Conservation (phyloP, 1,140 invertebrate genomes). For the Oryzaephilus surinamensis region DNA sequence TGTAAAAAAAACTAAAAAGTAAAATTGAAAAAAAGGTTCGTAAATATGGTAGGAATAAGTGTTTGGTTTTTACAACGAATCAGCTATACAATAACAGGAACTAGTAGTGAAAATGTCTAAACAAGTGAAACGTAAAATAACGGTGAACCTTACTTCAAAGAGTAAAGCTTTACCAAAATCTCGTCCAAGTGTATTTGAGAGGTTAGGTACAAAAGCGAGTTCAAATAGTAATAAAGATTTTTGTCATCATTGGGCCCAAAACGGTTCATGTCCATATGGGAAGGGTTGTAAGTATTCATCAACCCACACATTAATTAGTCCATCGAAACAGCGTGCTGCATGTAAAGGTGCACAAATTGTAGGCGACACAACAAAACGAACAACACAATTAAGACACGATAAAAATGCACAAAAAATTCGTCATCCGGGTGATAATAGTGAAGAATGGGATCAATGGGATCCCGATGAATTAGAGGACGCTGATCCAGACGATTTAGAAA, state of each 20-base stretch:
- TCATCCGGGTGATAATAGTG: conserved; percentile 54
- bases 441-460: conserved; percentile 64
- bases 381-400: conserved; percentile 44
- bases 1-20: too few species aligned
- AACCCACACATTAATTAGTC: conserved; percentile 61
- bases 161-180: conserved; percentile 48
- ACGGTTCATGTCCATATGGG: conserved; percentile 62
- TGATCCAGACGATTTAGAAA: conserved; percentile 69
- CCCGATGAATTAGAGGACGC: conserved; percentile 70
- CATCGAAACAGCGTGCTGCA: conserved; percentile 55
- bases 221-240: conserved; percentile 45
- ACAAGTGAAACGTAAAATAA: conserved; percentile 66
- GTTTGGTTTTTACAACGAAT: too few species aligned
- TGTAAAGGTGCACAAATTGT: conserved; percentile 52
- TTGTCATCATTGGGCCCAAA: conserved; percentile 64
- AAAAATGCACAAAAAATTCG: conserved; percentile 51
- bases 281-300: conserved; percentile 62
- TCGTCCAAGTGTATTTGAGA: conserved; percentile 68
- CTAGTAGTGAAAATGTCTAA: conserved; percentile 56
- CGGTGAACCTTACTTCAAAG: conserved; percentile 56
- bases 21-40: too few species aligned
- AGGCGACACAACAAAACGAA: conserved; percentile 51
- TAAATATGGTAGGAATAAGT: too few species aligned
- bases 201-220: conserved; percentile 58
- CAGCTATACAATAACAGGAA: too few species aligned